Evolutionary conservation across 2,888 invertebrate species (phyloP).

Genomic region (Andrena haemorrhoa): DNA sequence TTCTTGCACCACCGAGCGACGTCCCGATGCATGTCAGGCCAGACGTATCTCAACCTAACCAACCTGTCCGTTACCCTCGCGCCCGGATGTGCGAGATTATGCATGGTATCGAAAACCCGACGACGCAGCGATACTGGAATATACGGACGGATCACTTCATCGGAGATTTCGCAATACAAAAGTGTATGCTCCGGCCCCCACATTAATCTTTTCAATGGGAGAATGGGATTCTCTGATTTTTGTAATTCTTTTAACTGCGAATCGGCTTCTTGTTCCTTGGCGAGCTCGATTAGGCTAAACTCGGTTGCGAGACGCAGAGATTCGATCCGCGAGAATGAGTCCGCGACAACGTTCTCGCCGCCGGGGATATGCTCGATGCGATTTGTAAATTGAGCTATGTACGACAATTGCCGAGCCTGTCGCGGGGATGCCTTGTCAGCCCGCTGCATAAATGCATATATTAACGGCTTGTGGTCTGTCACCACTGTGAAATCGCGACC

Average conservation of each 20-base stretch:
- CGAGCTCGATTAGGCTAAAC: too few species aligned
- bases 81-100: not conserved
- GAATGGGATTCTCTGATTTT: too few species aligned
- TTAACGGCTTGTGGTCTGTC: too few species aligned
- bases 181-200: too few species aligned
- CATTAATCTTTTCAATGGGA: too few species aligned
- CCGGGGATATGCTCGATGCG: not conserved
- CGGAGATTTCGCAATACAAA: not conserved
- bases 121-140: not conserved
- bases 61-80: not conserved
- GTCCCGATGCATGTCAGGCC: conserved; percentile 15
- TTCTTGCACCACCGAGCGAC: conserved; percentile 7
- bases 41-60: not conserved
- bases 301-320: not conserved
- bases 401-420: not conserved
- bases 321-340: not conserved
- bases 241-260: too few species aligned
- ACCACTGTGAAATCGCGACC: too few species aligned
- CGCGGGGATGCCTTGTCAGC: too few species aligned
- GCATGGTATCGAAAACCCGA: not conserved
- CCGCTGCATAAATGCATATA: too few species aligned
- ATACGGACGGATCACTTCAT: not conserved
- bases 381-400: not conserved
- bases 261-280: too few species aligned
- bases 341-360: not conserved